Conservation (phyloP, 2,113 vertebrate species). For the Lates calcarifer region DNA sequence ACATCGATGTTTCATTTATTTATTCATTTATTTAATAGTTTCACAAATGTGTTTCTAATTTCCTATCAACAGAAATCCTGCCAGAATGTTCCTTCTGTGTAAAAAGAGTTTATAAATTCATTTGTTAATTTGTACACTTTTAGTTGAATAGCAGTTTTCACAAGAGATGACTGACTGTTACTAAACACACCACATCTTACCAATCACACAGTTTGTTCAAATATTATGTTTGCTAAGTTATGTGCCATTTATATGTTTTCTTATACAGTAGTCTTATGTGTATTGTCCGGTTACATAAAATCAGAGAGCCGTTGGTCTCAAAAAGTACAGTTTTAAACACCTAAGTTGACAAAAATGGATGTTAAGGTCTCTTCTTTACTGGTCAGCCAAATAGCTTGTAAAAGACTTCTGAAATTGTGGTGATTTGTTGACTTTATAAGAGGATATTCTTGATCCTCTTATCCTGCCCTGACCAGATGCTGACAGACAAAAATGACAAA, state of each 20-base stretch:
- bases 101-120: neutral
- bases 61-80: neutral
- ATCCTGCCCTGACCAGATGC: constrained; percentile 55
- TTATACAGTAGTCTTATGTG: neutral
- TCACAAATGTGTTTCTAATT: neutral
- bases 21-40: neutral
- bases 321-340: constrained; percentile 14
- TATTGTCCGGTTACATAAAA: neutral
- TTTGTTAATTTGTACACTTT: neutral
- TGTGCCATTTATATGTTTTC: neutral
- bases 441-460: constrained; percentile 70
- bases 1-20: too few species aligned
- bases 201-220: neutral
- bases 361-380: constrained; percentile 22
- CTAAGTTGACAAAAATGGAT: constrained; percentile 14
- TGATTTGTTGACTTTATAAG: constrained; percentile 56
- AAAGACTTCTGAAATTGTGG: constrained; percentile 42
- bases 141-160: neutral
- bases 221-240: neutral
- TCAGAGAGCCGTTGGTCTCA: neutral
- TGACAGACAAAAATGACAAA: constrained; percentile 53
- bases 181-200: neutral
- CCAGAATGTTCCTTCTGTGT: too few species aligned
- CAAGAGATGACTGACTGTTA: neutral
- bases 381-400: constrained; percentile 34